These are phyloP conservation scores for Papilio dardanus DNA, from an alignment of 1,140 invertebrate species.

Conservation along the genomic window DNA sequence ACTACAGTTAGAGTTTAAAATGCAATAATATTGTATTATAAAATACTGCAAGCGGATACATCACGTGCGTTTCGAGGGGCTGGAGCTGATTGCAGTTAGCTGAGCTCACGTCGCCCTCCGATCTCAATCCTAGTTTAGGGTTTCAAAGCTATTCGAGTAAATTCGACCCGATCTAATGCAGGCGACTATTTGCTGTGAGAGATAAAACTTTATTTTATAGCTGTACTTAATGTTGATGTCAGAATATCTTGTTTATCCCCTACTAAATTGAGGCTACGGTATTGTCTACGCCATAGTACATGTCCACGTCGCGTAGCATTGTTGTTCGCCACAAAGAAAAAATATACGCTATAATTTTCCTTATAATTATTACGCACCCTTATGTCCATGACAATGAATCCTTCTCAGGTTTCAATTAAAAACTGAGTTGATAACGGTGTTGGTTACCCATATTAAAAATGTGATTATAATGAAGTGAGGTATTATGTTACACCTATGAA, in stretches of 20 bases:
- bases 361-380: not conserved
- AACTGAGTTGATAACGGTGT: not conserved
- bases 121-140: conserved; percentile 48
- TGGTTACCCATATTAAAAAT: not conserved
- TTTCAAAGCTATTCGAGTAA: conserved; percentile 45
- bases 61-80: conserved; percentile 68
- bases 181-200: conserved; percentile 2
- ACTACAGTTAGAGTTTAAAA: conserved; percentile 34
- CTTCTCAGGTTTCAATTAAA: conserved; percentile 28
- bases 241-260: not conserved
- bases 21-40: conserved; percentile 33
- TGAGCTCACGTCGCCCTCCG: conserved; percentile 56
- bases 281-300: not conserved
- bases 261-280: not conserved
- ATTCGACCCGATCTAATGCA: conserved; percentile 25
- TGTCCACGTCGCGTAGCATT: not conserved
- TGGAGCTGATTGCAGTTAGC: conserved; percentile 68
- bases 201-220: conserved; percentile 16
- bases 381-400: not conserved
- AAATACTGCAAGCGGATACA: conserved; percentile 63
- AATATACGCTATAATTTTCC: not conserved
- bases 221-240: not conserved
- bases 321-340: not conserved
- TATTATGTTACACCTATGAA: not conserved
- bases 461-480: not conserved